Conservation (phyloP, 2,888 invertebrate species). For the Diarsia brunnea region DNA sequence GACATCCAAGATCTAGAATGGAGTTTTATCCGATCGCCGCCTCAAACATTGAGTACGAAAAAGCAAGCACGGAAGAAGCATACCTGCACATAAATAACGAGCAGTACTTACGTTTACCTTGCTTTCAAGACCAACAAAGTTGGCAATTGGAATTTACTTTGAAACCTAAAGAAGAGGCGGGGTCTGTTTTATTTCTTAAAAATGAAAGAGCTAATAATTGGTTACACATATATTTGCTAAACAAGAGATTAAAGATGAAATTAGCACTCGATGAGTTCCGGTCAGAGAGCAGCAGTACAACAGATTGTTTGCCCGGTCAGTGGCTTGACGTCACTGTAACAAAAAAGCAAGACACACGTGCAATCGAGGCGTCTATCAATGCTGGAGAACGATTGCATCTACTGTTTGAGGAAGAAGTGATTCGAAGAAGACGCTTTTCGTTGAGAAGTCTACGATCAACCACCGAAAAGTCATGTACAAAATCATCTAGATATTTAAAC, state of each 20-base stretch:
- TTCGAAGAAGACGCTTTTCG: conserved; percentile 54
- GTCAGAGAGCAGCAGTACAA: conserved; percentile 81
- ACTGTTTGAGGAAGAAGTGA: conserved; percentile 67
- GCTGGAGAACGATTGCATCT: conserved; percentile 82
- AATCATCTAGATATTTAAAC: neutral
- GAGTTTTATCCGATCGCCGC: conserved; percentile 77
- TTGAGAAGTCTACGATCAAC: neutral
- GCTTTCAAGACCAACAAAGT: conserved; percentile 79
- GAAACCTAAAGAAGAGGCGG: conserved; percentile 80
- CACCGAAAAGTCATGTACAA: neutral
- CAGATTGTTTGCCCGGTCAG: conserved; percentile 78
- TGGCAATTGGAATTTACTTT: conserved; percentile 84
- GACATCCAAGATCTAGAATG: conserved; percentile 61
- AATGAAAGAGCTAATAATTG: conserved; percentile 74
- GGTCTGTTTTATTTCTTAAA: conserved; percentile 81
- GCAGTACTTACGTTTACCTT: conserved; percentile 83
- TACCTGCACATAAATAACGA: conserved; percentile 78
- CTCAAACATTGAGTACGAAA: conserved; percentile 84
- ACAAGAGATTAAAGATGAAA: conserved; percentile 83
- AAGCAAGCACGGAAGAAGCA: conserved; percentile 82
- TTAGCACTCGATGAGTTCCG: conserved; percentile 74
- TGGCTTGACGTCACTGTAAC: conserved; percentile 84
- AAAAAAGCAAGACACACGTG: conserved; percentile 78
- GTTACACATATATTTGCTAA: conserved; percentile 81
- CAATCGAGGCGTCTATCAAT: conserved; percentile 85